A percentile compares a stretch with the other conserved stretches of the same genome.
Evolutionary conservation across 2,888 invertebrate species (phyloP).

Genomic region (Caenorhabditis virilis): DNA sequence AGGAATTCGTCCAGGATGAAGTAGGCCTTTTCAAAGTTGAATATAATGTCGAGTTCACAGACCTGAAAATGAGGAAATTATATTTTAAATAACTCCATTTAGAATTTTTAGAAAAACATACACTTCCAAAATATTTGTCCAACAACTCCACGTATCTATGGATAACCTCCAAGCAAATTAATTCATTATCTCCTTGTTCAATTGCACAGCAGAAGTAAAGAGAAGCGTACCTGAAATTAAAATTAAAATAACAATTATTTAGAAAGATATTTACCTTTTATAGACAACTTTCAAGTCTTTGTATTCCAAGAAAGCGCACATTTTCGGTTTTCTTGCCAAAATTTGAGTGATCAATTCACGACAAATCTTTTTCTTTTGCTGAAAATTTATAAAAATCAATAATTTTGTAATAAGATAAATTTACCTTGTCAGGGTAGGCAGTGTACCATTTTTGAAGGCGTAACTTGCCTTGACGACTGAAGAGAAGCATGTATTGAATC

Average conservation of each 20-base stretch:
- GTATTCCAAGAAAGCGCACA: constrained; percentile 99
- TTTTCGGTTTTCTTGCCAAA: constrained; percentile 72
- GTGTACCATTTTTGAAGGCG: constrained; percentile 98
- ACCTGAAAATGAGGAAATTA: constrained; percentile 86
- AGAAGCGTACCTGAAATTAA: constrained; percentile 84
- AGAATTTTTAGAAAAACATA: constrained; percentile 74
- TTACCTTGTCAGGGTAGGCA: constrained; percentile 88
- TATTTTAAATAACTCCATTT: background rate
- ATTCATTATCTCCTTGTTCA: constrained; percentile 95
- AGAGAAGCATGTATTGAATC: constrained; percentile 99
- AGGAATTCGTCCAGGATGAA: constrained; percentile 96
- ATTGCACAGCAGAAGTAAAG: constrained; percentile 99
- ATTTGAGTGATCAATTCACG: constrained; percentile 72
- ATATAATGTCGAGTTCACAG: constrained; percentile 97
- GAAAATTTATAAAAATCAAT: constrained; percentile 13
- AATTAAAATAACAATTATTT: background rate
- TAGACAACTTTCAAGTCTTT: constrained; percentile 93
- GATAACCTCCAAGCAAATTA: constrained; percentile 83
- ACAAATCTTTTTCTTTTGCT: constrained; percentile 68
- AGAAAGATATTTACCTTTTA: constrained; percentile 79
- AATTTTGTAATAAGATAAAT: background rate
- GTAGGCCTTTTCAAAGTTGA: constrained; percentile 99
- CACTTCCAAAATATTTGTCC: constrained; percentile 99
- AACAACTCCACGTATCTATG: constrained; percentile 97
- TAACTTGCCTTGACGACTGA: constrained; percentile 97